Percentiles rank a stretch among this genome's conserved stretches.
Evolutionary conservation across 2,888 invertebrate species (phyloP).

Genomic region (Eilema sororculum): DNA sequence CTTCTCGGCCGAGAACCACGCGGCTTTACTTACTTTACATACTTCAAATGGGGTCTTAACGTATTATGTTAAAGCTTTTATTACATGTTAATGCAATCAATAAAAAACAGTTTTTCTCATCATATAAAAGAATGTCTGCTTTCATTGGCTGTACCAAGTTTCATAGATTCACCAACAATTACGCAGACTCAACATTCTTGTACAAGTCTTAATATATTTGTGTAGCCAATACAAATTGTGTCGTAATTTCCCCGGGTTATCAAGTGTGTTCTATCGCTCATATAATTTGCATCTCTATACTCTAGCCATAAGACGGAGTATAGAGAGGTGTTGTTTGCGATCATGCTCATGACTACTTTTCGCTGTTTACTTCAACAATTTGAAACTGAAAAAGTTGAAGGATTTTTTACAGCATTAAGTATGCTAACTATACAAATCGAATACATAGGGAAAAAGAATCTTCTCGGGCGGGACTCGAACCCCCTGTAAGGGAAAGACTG

Average conservation of each 20-base stretch:
- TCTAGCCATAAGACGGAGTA: neutral
- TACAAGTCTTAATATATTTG: neutral
- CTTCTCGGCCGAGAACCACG: no score
- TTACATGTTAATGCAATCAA: slow-evolving; percentile 29
- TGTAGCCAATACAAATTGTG: neutral
- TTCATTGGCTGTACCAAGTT: no score
- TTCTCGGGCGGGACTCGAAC: no score
- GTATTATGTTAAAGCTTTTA: slow-evolving; percentile 38
- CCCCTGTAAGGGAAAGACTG: no score
- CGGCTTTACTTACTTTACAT: no score
- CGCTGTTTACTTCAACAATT: neutral
- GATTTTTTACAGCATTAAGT: no score
- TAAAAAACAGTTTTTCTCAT: no score
- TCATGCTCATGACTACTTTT: neutral
- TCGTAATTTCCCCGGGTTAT: neutral
- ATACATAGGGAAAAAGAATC: no score
- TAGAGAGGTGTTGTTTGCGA: neutral
- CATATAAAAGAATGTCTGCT: neutral
- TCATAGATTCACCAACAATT: no score
- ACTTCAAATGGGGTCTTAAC: slow-evolving; percentile 10
- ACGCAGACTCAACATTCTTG: neutral
- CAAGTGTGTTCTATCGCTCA: slow-evolving; percentile 1
- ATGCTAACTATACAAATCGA: no score
- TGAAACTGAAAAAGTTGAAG: no score
- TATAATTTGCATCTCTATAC: slow-evolving; percentile 1